Evolutionary conservation across 2,113 vertebrate species (phyloP).

Genomic region (Catharus bicknelli): DNA sequence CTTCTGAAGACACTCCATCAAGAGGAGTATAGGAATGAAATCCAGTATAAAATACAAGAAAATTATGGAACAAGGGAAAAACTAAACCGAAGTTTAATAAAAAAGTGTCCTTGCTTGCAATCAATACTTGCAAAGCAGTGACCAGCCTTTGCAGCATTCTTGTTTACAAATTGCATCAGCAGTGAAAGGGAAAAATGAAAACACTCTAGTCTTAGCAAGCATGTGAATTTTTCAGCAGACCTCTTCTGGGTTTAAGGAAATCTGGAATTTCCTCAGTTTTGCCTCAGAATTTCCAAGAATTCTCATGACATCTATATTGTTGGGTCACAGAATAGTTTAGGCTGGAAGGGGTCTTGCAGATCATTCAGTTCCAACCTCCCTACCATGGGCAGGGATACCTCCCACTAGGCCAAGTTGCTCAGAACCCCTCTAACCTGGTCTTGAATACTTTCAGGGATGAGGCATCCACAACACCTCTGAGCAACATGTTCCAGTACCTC

Average conservation of each 20-base stretch:
- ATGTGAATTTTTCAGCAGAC: not conserved
- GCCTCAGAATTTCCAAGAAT: not conserved
- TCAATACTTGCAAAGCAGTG: not conserved
- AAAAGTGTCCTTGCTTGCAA: not conserved
- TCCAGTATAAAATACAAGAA: not conserved
- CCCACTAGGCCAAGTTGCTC: not conserved
- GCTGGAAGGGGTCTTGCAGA: not conserved
- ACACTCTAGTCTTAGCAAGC: not conserved
- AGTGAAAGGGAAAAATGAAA: not conserved
- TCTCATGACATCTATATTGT: not conserved
- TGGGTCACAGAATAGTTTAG: not conserved
- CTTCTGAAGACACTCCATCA: not conserved
- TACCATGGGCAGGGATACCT: not conserved
- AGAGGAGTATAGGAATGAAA: not conserved
- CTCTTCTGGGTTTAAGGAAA: not conserved
- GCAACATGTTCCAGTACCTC: not conserved
- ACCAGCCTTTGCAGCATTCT: not conserved
- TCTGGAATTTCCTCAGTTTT: not conserved
- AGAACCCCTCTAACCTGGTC: not conserved
- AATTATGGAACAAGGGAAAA: not conserved
- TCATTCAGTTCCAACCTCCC: not conserved
- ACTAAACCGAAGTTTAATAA: not conserved
- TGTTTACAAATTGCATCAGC: not conserved
- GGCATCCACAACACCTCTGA: not conserved
- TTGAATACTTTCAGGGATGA: not conserved